Evolutionary conservation across 2,888 invertebrate species (phyloP).

Genomic region (Sisyra terminalis): DNA sequence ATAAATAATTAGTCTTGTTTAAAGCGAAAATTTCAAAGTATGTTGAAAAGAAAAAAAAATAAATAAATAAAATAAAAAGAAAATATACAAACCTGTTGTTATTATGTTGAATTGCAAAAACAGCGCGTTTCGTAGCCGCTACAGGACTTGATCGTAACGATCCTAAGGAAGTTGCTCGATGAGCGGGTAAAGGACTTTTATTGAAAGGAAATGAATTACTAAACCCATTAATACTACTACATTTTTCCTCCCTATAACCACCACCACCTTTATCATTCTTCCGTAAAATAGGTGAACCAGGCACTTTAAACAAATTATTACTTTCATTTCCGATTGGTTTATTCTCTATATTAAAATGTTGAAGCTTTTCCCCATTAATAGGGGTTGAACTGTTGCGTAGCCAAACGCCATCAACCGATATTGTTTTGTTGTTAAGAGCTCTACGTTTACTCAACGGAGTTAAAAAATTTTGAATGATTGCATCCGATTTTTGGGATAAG

Average conservation of each 20-base stretch:
- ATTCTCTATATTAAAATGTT: no score
- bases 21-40: not conserved
- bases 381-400: conserved; percentile 16
- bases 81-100: conserved; percentile 12
- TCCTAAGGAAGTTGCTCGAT: conserved; percentile 20
- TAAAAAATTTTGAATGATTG: conserved; percentile 37
- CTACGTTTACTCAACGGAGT: conserved; percentile 37
- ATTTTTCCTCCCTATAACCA: no score
- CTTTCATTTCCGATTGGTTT: no score
- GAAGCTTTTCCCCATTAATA: conserved; percentile 12
- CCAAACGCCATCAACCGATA: conserved; percentile 5
- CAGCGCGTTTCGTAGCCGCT: conserved; percentile 18
- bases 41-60: conserved; percentile 6
- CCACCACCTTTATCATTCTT: conserved; percentile 10
- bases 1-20: not conserved
- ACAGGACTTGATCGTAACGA: conserved; percentile 19
- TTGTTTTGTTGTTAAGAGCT: conserved; percentile 4
- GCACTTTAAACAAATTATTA: conserved; percentile 17
- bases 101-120: conserved; percentile 24
- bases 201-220: not conserved
- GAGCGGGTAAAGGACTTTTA: conserved; percentile 4
- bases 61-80: conserved; percentile 10
- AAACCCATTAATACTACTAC: no score
- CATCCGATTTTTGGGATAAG: conserved; percentile 20
- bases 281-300: conserved; percentile 16